phyloP scores from a whole-genome alignment of 2,113 vertebrate species.

The Psittacula cyanocephala region DNA sequence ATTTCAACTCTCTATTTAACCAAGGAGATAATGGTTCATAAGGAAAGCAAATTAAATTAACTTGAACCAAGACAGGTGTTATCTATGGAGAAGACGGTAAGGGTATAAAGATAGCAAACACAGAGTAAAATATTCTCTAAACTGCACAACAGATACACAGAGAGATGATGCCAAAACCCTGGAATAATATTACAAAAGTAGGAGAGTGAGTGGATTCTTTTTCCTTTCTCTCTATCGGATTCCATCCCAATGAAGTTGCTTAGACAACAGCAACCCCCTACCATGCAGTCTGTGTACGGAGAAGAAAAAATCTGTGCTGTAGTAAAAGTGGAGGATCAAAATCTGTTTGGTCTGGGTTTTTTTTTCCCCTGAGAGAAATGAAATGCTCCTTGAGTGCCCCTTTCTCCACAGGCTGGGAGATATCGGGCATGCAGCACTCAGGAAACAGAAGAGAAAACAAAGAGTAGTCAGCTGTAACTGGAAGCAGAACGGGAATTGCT shows the following conservation, averaged over 20 bases:
- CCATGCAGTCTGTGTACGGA: background rate
- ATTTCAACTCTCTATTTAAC: conserved; percentile 26
- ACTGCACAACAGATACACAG: background rate
- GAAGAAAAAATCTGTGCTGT: background rate
- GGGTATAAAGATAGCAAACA: conserved; percentile 4
- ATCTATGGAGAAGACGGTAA: background rate
- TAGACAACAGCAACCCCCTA: background rate
- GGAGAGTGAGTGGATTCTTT: background rate
- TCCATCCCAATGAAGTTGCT: conserved; percentile 43
- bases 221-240: conserved; percentile 1
- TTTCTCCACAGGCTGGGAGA: background rate
- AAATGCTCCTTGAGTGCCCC: background rate
- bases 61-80: background rate
- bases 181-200: conserved; percentile 17
- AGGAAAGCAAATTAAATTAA: background rate
- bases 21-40: conserved; percentile 15
- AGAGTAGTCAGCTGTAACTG: background rate
- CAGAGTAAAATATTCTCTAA: background rate
- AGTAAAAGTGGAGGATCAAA: background rate
- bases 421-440: fast-evolving
- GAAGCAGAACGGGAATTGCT: background rate
- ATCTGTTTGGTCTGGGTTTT: background rate
- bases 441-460: background rate
- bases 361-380: background rate
- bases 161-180: conserved; percentile 26